Percentiles rank a stretch among this genome's conserved stretches.
Conservation (phyloP, 2,888 invertebrate genomes). For the Pogonocherus hispidulus region DNA sequence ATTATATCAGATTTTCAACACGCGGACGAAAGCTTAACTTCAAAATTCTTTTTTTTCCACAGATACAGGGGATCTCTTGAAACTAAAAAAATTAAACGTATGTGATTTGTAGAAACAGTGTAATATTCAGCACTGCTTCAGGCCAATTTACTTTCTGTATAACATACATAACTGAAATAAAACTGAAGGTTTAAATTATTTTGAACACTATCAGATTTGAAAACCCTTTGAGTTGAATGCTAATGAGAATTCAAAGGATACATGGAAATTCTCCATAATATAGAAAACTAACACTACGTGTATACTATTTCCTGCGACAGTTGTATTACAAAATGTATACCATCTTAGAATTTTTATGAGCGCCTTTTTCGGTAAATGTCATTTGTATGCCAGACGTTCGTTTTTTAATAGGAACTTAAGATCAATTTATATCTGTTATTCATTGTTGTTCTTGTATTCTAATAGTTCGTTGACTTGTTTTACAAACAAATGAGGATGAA, state of each 20-base stretch:
- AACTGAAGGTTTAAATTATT: neutral
- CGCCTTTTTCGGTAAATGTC: constrained; percentile 15
- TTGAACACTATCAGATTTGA: neutral
- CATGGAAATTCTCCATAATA: neutral
- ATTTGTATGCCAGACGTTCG: constrained; percentile 26
- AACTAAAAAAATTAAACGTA: too few species aligned
- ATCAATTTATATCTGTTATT: constrained; percentile 34
- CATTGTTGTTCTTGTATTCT: constrained; percentile 39
- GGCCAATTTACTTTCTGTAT: neutral
- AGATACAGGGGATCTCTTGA: too few species aligned
- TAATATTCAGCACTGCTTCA: too few species aligned
- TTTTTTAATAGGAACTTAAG: constrained; percentile 20
- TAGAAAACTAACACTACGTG: neutral
- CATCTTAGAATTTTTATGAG: neutral
- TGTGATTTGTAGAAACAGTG: too few species aligned
- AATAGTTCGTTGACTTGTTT: constrained; percentile 44
- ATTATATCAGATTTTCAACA: too few species aligned
- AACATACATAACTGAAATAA: neutral
- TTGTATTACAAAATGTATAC: neutral
- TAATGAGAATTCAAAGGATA: neutral
- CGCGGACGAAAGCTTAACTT: too few species aligned
- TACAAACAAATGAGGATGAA: constrained; percentile 38
- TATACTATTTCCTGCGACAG: constrained; percentile 6
- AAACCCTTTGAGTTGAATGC: neutral
- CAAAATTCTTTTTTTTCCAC: too few species aligned